Evolutionary conservation across 2,888 invertebrate genomes (phyloP), one percentile per base, ranked within the genome.

Genomic region (Melipona beecheii): DNA sequence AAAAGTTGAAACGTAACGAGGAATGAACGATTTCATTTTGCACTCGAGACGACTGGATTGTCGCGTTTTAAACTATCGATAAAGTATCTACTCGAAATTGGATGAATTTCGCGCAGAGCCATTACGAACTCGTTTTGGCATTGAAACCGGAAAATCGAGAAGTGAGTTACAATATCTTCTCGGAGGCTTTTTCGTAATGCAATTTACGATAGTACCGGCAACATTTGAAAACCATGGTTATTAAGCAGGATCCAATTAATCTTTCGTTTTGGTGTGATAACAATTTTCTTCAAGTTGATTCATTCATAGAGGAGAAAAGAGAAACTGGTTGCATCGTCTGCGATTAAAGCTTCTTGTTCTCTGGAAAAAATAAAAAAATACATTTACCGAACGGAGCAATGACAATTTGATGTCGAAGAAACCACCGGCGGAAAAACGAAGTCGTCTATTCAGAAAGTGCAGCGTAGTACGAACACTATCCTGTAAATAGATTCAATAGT

Each of bases 401-500:
- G 90, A 90, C 50, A 94, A 82, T 77, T 93, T 90, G 50, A 94
- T 92, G 72, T 90, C 27, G 83, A 93, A 94, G 76, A 93, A 93
- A 15, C 93, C 94, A 19, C 89, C 94, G 6, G 94, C 94, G 27
- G 93, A 87, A 75, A 94, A 94, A 54, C 87, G 76, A 5, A 94
- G 87, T 52, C 83, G 91, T 54, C 93, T 90, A 85, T 93, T 92
- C 69, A 92, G 64, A 75, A 92, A 84, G 75, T 93, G 91, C 73
- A 94, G 70, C 69, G 92, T 76, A 11, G 72, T 65, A 11, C 78
- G 81, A 49, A 74, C 5, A 6, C 4, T 9, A 21, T 81, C 75
- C 87, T 88, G 65, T 0, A 56, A 70, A 50, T 9, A 21, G 56
- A 49, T 5, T 27, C 6, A 5, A 62, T 21, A 11, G 11, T 56